Conservation (phyloP, 2,113 vertebrate genomes). For the Paedocypris sp. region DNA sequence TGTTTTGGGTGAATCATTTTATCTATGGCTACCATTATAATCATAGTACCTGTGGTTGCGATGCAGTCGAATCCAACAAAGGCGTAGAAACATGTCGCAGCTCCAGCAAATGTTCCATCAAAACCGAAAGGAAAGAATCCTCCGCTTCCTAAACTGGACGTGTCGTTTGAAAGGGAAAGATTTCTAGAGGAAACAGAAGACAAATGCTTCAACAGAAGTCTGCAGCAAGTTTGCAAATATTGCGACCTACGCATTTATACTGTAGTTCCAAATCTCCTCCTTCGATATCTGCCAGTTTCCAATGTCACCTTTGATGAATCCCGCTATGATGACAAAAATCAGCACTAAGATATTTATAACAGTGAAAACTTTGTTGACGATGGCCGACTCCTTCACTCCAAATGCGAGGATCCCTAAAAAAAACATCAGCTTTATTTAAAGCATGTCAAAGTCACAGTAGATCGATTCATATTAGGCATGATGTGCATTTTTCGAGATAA, state of each 20-base stretch:
- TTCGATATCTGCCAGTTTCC: constrained; percentile 65
- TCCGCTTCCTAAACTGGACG: constrained; percentile 17
- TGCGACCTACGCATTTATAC: constrained; percentile 28
- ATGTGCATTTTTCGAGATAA: too few relatives aligned
- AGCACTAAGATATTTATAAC: constrained; percentile 63
- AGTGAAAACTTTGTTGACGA: constrained; percentile 73
- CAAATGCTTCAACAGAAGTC: background rate
- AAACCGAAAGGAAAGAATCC: constrained; percentile 62
- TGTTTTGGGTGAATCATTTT: too few relatives aligned
- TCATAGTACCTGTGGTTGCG: constrained; percentile 45
- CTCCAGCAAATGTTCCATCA: constrained; percentile 56
- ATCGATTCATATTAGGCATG: too few relatives aligned
- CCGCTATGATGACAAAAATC: constrained; percentile 65
- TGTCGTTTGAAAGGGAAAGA: background rate
- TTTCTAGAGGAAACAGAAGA: background rate
- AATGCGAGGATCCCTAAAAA: constrained; percentile 69
- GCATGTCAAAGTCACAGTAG: too few relatives aligned
- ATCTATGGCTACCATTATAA: too few relatives aligned
- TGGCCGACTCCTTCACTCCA: constrained; percentile 73
- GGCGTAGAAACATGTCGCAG: constrained; percentile 49
- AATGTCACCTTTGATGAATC: constrained; percentile 66
- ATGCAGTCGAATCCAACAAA: constrained; percentile 43
- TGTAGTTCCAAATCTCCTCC: constrained; percentile 40
- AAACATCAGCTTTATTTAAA: too few relatives aligned
- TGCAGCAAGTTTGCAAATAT: background rate